Base-by-base conservation (phyloP, 2,113 vertebrate genomes). In the Pangasianodon hypophthalmus region DNA sequence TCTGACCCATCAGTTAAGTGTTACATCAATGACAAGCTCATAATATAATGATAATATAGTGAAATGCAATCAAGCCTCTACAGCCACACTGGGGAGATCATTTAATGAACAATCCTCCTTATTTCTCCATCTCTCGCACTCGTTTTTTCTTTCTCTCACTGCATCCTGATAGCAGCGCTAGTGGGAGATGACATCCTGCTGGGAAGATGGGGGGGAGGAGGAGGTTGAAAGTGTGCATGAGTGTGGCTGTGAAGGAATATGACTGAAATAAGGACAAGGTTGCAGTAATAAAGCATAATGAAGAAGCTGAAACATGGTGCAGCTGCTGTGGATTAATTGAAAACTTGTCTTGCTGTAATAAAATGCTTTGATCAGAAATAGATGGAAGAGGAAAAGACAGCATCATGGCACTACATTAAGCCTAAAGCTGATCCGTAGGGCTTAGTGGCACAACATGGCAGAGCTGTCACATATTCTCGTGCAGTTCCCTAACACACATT, bases 111-210 rank as follows among this genome's bases (percentile, higher is more conserved):
- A 14, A 14, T 41, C 14, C 54, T 88, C 48, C 48, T 54, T 69
- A 75, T 86, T 41, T 75, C 56, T 79, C 46, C 32, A 18, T 26
- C 48, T 86, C 54, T 85, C 82, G 85, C 80, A 32, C 92, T 86
- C 88, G 81, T 80, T 88, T 54, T 89, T 50, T 69, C 84, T 19
- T n/a, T 91, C 88, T 91, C 46, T 79, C 29, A 62, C 29, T 21
- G 44, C 6, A 24, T 56, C 58, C 56, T 82, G 86, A 89, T 44
- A 54, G 88, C 73, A 67, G 81, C 26, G 44, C 56, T 80, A 67
- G 13, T 87, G 60, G 50, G 14, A 77, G 62, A 29, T 48, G 4
- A 50, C 46, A 19, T 64, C 54, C 88, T 89, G 84, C 67, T 50
- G 88, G 26, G 90, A 89, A 50, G 46, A 50, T 77, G 16, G 56